These are phyloP conservation scores for Sorex maritimensis DNA, from an alignment of 2,797 vertebrate genomes.

Conservation along the genomic window DNA sequence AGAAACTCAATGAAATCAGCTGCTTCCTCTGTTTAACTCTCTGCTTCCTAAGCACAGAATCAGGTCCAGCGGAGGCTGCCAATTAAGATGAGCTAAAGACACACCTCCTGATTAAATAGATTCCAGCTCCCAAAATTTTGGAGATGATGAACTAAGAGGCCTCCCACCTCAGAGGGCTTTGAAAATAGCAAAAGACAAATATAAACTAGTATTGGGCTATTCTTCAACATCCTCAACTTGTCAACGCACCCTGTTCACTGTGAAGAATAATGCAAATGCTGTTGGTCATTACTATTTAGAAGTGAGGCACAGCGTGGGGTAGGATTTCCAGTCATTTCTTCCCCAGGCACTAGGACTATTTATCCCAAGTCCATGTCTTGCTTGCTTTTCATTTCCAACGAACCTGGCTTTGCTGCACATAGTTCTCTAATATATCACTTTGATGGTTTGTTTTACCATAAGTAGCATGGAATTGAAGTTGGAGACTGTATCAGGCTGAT, in stretches of 20 bases:
- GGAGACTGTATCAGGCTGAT: slow-evolving; percentile 60
- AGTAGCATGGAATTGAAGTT: slow-evolving; percentile 74
- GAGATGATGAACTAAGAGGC: not conserved
- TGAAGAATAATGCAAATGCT: not conserved
- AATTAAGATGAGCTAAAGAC: not conserved
- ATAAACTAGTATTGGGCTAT: not conserved
- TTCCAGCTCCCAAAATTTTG: slow-evolving; percentile 30
- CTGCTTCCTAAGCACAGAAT: not conserved
- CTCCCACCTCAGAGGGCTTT: not conserved
- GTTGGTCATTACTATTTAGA: not conserved
- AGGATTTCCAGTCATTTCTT: slow-evolving; percentile 66
- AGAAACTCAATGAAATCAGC: not conserved
- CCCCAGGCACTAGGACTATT: slow-evolving; percentile 58
- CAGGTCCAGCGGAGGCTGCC: rapidly evolving
- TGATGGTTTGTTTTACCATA: slow-evolving; percentile 78
- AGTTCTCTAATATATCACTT: slow-evolving; percentile 68
- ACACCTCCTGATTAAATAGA: not conserved
- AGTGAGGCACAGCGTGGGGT: slow-evolving; percentile 26
- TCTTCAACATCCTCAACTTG: slow-evolving; percentile 19
- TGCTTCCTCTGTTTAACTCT: not conserved
- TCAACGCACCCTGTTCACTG: not conserved
- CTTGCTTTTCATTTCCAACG: slow-evolving; percentile 66
- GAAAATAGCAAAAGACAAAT: slow-evolving; percentile 21
- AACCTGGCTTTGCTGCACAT: slow-evolving; percentile 7
- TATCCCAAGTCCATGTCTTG: slow-evolving; percentile 61